A percentile compares a stretch with the other conserved stretches of the same genome.
Evolutionary conservation across 2,888 invertebrate species (phyloP).

Genomic region (Odontothrips loti): DNA sequence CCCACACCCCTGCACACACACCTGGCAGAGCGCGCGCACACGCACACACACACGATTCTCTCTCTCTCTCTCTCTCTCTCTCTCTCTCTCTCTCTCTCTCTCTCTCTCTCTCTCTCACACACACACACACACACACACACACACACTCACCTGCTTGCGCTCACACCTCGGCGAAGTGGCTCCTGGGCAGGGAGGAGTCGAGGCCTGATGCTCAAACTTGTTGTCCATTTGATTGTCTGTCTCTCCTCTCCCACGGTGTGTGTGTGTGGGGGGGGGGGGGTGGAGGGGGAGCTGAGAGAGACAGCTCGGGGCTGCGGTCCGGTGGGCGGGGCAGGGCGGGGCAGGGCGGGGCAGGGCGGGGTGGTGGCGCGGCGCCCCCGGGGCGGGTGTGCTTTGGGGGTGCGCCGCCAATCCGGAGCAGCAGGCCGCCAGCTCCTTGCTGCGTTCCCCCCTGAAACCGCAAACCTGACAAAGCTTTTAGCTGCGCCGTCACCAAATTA

Average conservation of each 20-base stretch:
- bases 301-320: background rate
- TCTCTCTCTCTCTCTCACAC: too few relatives aligned
- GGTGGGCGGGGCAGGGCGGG: background rate
- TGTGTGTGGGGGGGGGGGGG: background rate
- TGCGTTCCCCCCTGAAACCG: background rate
- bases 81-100: too few relatives aligned
- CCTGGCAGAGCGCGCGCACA: too few relatives aligned
- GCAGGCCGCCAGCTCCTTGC: background rate
- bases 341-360: background rate
- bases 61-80: too few relatives aligned
- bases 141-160: background rate
- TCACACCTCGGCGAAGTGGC: background rate
- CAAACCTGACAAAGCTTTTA: conserved; percentile 20
- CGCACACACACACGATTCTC: too few relatives aligned
- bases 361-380: background rate
- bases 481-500: background rate
- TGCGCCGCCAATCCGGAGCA: too few relatives aligned
- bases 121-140: background rate
- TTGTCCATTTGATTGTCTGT: background rate
- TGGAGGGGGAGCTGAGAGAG: background rate
- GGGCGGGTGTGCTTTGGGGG: too few relatives aligned
- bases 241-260: background rate
- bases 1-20: too few relatives aligned
- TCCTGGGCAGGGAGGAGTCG: background rate
- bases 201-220: background rate